A percentile compares a stretch with the other conserved stretches of the same genome.
These are phyloP conservation scores for Telmatherina bonti DNA, from an alignment of 2,797 vertebrate species.

Conservation along the genomic window DNA sequence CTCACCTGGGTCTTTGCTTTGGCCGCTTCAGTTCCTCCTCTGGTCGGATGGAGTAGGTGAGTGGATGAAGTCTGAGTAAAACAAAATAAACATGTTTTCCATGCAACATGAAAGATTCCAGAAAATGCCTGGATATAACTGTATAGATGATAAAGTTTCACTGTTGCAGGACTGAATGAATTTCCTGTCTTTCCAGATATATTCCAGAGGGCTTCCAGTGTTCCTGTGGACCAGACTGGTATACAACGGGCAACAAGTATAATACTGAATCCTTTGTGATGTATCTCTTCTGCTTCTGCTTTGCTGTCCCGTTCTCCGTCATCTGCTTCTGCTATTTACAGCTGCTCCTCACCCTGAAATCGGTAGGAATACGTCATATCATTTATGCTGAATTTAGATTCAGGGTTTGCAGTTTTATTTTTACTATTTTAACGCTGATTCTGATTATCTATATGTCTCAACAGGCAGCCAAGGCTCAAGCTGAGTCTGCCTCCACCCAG, in stretches of 20 bases:
- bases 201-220: slow-evolving; percentile 84
- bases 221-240: slow-evolving; percentile 83
- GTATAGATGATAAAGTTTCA: too few species aligned
- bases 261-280: slow-evolving; percentile 83
- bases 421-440: not conserved
- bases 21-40: slow-evolving; percentile 73
- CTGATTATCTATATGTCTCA: not conserved
- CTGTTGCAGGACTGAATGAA: not conserved
- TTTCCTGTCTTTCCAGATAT: slow-evolving; percentile 27
- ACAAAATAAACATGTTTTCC: too few species aligned
- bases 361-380: slow-evolving; percentile 51
- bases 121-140: too few species aligned
- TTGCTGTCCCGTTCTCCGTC: slow-evolving; percentile 75
- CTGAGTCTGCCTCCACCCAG: slow-evolving; percentile 85
- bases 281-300: slow-evolving; percentile 87
- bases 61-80: slow-evolving; percentile 17
- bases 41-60: slow-evolving; percentile 86
- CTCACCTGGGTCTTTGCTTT: slow-evolving; percentile 78
- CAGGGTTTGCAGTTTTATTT: not conserved
- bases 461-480: slow-evolving; percentile 83
- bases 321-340: slow-evolving; percentile 85
- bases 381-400: not conserved
- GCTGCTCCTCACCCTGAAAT: slow-evolving; percentile 82
- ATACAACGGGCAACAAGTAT: slow-evolving; percentile 80
- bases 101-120: too few species aligned